Evolutionary conservation across 92 coral and sea anemone genomes (phyloP).

Genomic region (Siderastrea radians): DNA sequence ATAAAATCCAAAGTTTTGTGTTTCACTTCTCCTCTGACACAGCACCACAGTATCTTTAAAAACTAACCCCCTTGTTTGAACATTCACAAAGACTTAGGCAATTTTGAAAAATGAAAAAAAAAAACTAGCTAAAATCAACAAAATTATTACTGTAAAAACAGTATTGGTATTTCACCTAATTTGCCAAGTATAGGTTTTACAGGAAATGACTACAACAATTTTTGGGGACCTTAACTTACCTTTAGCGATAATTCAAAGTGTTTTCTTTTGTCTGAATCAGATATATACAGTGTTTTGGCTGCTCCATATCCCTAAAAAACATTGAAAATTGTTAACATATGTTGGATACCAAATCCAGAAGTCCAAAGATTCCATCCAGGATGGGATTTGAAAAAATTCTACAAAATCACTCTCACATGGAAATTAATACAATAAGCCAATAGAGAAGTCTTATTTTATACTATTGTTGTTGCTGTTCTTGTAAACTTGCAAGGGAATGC

Average conservation of each 20-base stretch:
- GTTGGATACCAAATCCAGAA: background rate
- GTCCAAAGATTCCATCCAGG: background rate
- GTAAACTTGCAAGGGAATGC: background rate
- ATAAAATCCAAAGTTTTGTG: too few species aligned
- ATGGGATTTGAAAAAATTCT: too few species aligned
- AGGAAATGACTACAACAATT: background rate
- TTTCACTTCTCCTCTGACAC: too few species aligned
- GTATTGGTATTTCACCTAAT: background rate
- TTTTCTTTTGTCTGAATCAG: constrained; percentile 98
- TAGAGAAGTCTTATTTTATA: too few species aligned
- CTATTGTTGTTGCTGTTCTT: background rate
- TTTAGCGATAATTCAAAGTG: constrained; percentile 96
- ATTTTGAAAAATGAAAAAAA: too few species aligned
- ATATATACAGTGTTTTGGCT: constrained; percentile 95
- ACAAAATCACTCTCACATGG: too few species aligned
- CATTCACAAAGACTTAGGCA: too few species aligned
- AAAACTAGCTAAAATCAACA: too few species aligned
- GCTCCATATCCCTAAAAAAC: constrained; percentile 94
- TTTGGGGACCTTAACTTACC: constrained; percentile 46
- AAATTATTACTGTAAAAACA: background rate
- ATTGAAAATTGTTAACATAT: background rate
- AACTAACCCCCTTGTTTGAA: too few species aligned
- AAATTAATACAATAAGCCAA: too few species aligned
- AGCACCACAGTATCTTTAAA: too few species aligned
- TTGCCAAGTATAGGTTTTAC: background rate